These are phyloP conservation scores for Perdita meconis DNA, from an alignment of 2,888 invertebrate genomes.

Conservation along the genomic window DNA sequence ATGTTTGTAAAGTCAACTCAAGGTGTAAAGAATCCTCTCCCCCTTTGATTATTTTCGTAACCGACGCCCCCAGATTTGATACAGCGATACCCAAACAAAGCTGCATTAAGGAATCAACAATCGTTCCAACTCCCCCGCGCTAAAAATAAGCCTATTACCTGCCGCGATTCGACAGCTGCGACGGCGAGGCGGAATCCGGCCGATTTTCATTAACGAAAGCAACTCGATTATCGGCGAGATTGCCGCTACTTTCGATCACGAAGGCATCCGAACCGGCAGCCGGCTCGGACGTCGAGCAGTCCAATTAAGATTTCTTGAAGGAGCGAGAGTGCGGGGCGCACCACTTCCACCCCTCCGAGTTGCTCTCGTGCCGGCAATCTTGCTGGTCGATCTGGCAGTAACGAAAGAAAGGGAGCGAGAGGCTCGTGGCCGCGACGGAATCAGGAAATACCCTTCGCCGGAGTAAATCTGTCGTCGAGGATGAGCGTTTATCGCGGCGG, in stretches of 20 bases:
- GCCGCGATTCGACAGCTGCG: constrained; percentile 24
- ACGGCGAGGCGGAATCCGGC: constrained; percentile 33
- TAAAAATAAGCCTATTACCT: constrained; percentile 34
- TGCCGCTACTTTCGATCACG: constrained; percentile 60
- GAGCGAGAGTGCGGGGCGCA: constrained; percentile 23
- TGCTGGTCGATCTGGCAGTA: constrained; percentile 50
- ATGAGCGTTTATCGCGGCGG: constrained; percentile 65
- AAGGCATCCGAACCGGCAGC: constrained; percentile 47
- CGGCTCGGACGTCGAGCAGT: constrained; percentile 53
- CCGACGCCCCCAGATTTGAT: not conserved
- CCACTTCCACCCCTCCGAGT: constrained; percentile 24
- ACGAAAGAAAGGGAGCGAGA: constrained; percentile 44
- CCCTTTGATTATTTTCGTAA: too few relatives aligned
- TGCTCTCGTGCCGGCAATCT: constrained; percentile 48
- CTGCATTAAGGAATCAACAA: constrained; percentile 5
- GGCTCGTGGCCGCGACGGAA: constrained; percentile 33
- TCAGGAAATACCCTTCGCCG: constrained; percentile 69
- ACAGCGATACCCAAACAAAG: not conserved
- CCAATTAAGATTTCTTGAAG: constrained; percentile 70
- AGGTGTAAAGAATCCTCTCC: too few relatives aligned
- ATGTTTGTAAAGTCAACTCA: too few relatives aligned
- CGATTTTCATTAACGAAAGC: constrained; percentile 58
- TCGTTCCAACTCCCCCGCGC: not conserved
- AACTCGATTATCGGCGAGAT: constrained; percentile 61
- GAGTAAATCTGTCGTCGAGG: constrained; percentile 70